Percentiles rank a stretch among this genome's conserved stretches.
Evolutionary conservation across 2,888 invertebrate genomes (phyloP).

Genomic region (Apodemia duryi): DNA sequence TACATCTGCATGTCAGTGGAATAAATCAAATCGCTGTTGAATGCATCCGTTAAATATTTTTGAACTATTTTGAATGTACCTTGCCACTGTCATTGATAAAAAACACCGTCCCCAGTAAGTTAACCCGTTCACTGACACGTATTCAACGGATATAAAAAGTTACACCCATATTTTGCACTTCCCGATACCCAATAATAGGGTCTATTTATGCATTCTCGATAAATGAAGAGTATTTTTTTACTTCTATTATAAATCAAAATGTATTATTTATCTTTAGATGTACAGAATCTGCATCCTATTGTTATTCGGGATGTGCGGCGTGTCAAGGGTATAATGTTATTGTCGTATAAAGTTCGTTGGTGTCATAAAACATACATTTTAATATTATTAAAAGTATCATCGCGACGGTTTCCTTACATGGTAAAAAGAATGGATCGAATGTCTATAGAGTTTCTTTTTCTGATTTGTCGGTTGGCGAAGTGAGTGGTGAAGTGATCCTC

Average conservation of each 20-base stretch:
- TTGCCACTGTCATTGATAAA: slow-evolving; percentile 48
- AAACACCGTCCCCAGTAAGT: slow-evolving; percentile 62
- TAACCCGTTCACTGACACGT: slow-evolving; percentile 76
- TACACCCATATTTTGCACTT: slow-evolving; percentile 80
- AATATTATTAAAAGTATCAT: slow-evolving; percentile 27
- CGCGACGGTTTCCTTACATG: no score
- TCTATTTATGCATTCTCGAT: slow-evolving; percentile 78
- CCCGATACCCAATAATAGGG: slow-evolving; percentile 75
- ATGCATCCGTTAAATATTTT: slow-evolving; percentile 77
- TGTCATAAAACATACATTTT: slow-evolving; percentile 43
- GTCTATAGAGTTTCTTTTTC: no score
- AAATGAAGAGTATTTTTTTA: slow-evolving; percentile 75
- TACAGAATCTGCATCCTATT: slow-evolving; percentile 78
- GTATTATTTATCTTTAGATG: slow-evolving; percentile 79
- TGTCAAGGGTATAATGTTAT: slow-evolving; percentile 77
- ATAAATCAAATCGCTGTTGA: slow-evolving; percentile 79
- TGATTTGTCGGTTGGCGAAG: no score
- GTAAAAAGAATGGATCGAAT: no score
- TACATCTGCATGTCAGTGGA: slow-evolving; percentile 77
- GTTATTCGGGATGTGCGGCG: slow-evolving; percentile 75
- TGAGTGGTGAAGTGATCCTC: no score
- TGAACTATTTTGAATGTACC: slow-evolving; percentile 74
- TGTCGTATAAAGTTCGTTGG: slow-evolving; percentile 51
- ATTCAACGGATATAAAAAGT: slow-evolving; percentile 62
- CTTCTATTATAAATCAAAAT: slow-evolving; percentile 78